Percentiles rank a stretch among this genome's conserved stretches.
Evolutionary conservation across 2,888 invertebrate species (phyloP).

Genomic region (Machimus rusticus): DNA sequence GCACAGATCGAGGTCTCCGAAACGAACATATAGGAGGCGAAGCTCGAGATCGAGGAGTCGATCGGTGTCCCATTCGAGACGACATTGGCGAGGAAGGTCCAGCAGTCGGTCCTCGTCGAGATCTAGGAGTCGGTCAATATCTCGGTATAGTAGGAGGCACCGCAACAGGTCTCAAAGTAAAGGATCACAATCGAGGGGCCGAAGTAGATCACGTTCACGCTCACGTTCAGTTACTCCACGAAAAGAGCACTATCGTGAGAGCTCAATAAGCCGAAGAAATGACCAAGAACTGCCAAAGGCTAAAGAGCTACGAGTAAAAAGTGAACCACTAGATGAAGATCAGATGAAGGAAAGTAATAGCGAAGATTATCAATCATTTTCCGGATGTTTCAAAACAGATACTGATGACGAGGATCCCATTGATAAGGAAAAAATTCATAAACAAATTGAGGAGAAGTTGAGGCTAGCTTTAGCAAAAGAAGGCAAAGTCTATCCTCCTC

Average conservation of each 20-base stretch:
- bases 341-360: neutral
- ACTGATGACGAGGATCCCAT: constrained; percentile 54
- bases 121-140: neutral
- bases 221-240: neutral
- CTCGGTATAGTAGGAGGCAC: neutral
- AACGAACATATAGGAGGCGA: neutral
- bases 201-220: neutral
- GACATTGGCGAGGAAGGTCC: neutral
- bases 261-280: neutral
- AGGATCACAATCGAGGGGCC: neutral
- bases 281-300: neutral
- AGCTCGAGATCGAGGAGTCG: neutral
- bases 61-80: neutral
- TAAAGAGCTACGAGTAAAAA: neutral
- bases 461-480: constrained; percentile 60
- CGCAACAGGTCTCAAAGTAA: neutral
- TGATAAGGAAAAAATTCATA: constrained; percentile 61
- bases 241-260: neutral
- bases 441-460: constrained; percentile 61
- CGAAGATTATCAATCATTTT: neutral
- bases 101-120: constrained; percentile 13
- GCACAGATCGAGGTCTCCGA: neutral
- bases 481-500: constrained; percentile 64
- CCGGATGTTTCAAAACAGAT: neutral
- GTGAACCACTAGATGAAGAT: neutral